Evolutionary conservation across 2,797 vertebrate genomes (phyloP), one percentile per base, ranked within the genome.

Genomic region (Percopsis omiscomaycus): DNA sequence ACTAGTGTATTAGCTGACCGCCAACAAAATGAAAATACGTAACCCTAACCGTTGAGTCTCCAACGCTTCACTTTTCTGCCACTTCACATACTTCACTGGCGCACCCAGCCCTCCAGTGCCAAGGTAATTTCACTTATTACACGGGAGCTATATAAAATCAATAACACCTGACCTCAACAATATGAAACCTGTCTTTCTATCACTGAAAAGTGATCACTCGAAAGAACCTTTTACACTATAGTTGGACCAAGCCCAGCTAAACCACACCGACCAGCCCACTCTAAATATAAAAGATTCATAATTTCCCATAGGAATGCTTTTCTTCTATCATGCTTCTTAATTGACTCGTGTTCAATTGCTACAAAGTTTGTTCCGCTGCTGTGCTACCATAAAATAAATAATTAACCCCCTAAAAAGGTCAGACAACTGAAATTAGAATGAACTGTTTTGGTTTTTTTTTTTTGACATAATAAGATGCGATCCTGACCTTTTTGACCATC

Each of bases 301-400:
- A 92, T 90, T 90, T 92, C 90, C 89, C 89, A 66, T 58, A 90
- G 89, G 89, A 89, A 83, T 79, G 86, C 82, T 87, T 86, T 88
- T 86, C 86, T 87, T 91, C 81, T 76, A 80, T 86, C 83, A 84
- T 64, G n/a, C 77, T 78, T 80, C 73, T 81, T 91, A 92, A 92
- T 91, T 89, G 87, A 89, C 84, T 89, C 78, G 77, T 85, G 86
- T 85, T 87, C 86, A 89, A 90, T 85, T 83, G 85, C 83, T 69
- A 78, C 84, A 88, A 87, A 89, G 84, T 91, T 88, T 89, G 89
- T 89, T 87, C 82, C 75, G 73, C 81, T 68, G 70, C 85, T 83
- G 82, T 78, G 84, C 84, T 76, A 74, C 68, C 46, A 83, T 83
- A 81, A 89, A 88, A 88, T 90, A 89, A 89, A 91, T 89, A 88